Percentiles rank a stretch among this genome's conserved stretches.
phyloP scores from a whole-genome alignment of 2,888 invertebrate genomes.

The Serrognathus titanus region DNA sequence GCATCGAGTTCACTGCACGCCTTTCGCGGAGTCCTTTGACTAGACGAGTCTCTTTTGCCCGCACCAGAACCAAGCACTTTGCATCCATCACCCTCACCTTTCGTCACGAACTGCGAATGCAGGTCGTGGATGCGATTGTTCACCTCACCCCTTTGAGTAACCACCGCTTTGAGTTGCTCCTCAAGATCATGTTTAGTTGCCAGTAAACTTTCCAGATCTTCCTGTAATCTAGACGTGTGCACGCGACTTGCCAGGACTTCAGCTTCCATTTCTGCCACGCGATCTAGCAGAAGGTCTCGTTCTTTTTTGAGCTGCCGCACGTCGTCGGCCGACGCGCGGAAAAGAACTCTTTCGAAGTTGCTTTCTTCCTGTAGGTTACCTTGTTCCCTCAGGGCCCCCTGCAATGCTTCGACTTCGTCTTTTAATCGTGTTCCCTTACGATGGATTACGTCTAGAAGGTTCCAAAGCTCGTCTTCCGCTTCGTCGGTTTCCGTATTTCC shows the following conservation, averaged over 20 bases:
- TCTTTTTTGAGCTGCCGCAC: slow-evolving; percentile 65
- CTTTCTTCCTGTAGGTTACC: slow-evolving; percentile 28
- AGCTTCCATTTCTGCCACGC: slow-evolving; percentile 73
- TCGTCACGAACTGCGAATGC: slow-evolving; percentile 50
- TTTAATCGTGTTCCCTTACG: slow-evolving; percentile 64
- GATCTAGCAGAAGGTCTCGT: slow-evolving; percentile 70
- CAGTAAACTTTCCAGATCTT: slow-evolving; percentile 59
- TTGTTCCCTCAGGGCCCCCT: slow-evolving; percentile 51
- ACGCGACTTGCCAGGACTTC: slow-evolving; percentile 64
- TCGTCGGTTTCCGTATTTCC: slow-evolving; percentile 44
- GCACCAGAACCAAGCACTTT: slow-evolving; percentile 27
- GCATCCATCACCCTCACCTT: slow-evolving; percentile 43
- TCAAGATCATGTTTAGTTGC: slow-evolving; percentile 59
- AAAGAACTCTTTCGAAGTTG: slow-evolving; percentile 42
- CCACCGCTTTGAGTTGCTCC: slow-evolving; percentile 57
- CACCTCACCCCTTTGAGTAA: slow-evolving; percentile 57
- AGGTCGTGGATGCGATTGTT: slow-evolving; percentile 57
- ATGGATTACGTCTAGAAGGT: slow-evolving; percentile 82
- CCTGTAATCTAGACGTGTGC: slow-evolving; percentile 62
- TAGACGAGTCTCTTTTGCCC: slow-evolving; percentile 31
- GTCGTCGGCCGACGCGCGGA: slow-evolving; percentile 52
- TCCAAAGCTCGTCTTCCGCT: slow-evolving; percentile 80
- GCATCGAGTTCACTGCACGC: slow-evolving; percentile 59
- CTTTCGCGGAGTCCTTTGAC: slow-evolving; percentile 33
- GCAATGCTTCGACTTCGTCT: slow-evolving; percentile 60